Conservation (phyloP, 1,140 invertebrate species). For the Trypoxylus dichotomus region DNA sequence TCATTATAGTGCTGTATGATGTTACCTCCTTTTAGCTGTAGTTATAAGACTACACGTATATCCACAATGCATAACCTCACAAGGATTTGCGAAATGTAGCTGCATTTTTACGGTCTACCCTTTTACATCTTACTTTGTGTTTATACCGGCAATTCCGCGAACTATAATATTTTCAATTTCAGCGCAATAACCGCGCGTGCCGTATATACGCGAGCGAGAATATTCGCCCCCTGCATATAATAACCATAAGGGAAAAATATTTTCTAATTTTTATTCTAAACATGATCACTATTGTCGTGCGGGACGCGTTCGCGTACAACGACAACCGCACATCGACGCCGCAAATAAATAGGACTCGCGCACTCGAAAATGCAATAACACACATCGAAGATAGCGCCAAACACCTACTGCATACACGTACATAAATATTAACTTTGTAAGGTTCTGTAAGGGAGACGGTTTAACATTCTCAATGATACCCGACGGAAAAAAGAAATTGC, state of each 20-base stretch:
- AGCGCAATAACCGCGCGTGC: neutral
- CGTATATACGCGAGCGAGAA: neutral
- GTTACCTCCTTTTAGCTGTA: too few relatives aligned
- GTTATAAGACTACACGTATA: neutral
- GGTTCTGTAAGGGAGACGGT: neutral
- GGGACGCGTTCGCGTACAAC: too few relatives aligned
- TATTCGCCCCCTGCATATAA: neutral
- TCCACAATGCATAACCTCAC: neutral
- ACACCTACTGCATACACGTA: neutral
- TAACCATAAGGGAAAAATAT: neutral
- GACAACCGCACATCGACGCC: too few relatives aligned
- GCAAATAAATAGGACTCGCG: neutral
- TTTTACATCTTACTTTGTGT: neutral
- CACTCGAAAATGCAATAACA: neutral
- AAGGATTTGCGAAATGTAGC: neutral
- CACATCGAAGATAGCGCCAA: neutral
- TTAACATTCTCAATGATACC: neutral
- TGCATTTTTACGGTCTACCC: neutral
- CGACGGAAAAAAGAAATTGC: neutral
- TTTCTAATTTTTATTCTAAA: neutral
- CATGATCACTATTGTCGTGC: neutral
- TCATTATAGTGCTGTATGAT: too few relatives aligned
- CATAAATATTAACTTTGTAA: neutral
- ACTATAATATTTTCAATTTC: neutral
- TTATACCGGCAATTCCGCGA: neutral